These are phyloP conservation scores for Terrapene triunguis DNA, from an alignment of 2,113 vertebrate genomes.

Conservation along the genomic window DNA sequence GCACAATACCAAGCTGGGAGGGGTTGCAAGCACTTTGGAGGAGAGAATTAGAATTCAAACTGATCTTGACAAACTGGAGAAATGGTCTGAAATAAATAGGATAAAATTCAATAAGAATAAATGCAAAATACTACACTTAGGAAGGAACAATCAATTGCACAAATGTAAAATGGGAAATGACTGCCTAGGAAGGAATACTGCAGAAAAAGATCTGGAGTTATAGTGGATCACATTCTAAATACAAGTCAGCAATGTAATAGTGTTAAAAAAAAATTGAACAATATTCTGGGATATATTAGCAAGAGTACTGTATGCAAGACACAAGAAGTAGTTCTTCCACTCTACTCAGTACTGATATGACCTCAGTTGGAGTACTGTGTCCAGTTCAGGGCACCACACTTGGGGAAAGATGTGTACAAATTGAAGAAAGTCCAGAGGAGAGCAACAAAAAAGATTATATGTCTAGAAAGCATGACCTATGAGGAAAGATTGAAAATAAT, in stretches of 20 bases:
- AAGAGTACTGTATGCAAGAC: neutral
- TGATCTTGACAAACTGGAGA: neutral
- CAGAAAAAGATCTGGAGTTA: neutral
- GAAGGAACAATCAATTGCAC: neutral
- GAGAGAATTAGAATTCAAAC: neutral
- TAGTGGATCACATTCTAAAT: neutral
- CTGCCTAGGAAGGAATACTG: neutral
- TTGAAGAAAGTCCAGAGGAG: neutral
- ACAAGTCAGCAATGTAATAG: neutral
- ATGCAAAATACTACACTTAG: neutral
- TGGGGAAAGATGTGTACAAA: neutral
- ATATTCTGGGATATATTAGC: neutral
- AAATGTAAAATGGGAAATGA: neutral
- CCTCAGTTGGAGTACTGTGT: neutral
- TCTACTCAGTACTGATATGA: neutral
- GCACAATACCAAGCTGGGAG: neutral
- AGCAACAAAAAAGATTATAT: neutral
- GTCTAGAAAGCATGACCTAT: neutral
- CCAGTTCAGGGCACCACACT: neutral
- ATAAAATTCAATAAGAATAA: neutral
- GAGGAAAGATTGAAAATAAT: neutral
- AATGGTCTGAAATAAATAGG: neutral
- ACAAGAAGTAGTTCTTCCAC: neutral
- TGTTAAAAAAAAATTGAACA: neutral
- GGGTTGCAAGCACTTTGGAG: neutral